Percentiles rank a stretch among this genome's conserved stretches.
Evolutionary conservation across 2,113 vertebrate species (phyloP).

Genomic region (Sinocyclocheilus anshuiensis): DNA sequence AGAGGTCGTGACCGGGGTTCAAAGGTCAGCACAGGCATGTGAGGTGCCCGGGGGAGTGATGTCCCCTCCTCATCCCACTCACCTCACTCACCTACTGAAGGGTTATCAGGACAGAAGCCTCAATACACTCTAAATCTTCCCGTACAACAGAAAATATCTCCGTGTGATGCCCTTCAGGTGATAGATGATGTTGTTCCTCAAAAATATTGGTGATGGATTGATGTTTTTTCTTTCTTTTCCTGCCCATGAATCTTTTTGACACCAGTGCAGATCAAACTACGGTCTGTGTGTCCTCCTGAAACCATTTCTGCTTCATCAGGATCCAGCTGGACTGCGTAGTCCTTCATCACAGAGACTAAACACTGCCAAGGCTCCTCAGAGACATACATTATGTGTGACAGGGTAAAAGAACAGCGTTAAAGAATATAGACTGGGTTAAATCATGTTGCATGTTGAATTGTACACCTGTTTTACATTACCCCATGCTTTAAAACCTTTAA

Average conservation of each 20-base stretch:
- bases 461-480: not conserved
- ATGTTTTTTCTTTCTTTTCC: conserved; percentile 51
- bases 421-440: not conserved
- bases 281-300: conserved; percentile 15
- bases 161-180: conserved; percentile 37
- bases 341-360: conserved; percentile 26
- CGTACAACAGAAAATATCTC: conserved; percentile 34
- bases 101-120: conserved; percentile 49
- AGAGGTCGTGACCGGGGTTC: conserved; percentile 83
- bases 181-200: conserved; percentile 48
- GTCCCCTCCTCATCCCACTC: conserved; percentile 14
- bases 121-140: conserved; percentile 49
- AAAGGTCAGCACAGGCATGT: conserved; percentile 87
- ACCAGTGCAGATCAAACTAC: conserved; percentile 25
- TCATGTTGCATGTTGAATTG: not conserved
- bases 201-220: conserved; percentile 52
- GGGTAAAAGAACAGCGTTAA: not conserved
- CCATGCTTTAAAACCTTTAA: not conserved
- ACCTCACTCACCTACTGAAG: conserved; percentile 4
- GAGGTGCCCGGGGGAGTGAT: conserved; percentile 61
- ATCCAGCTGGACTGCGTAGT: conserved; percentile 9
- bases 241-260: conserved; percentile 44
- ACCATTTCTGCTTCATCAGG: conserved; percentile 18
- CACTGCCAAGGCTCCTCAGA: not conserved
- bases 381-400: conserved; percentile 1